These are phyloP conservation scores for Himantopus leucocephalus DNA, from an alignment of 2,113 vertebrate species.

Conservation along the genomic window DNA sequence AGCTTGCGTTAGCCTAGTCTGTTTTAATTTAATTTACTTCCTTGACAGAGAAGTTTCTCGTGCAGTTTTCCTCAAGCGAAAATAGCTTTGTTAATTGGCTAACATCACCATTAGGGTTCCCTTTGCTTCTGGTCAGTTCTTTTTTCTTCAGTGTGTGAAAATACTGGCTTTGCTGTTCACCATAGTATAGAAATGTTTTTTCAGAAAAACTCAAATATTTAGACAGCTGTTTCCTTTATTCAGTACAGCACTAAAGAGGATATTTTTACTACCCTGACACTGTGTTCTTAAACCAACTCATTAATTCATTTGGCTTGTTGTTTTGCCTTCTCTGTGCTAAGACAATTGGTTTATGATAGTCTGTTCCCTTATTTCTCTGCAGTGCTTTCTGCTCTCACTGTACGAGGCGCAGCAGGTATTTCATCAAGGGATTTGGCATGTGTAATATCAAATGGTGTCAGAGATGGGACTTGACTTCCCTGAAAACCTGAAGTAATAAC, in stretches of 20 bases:
- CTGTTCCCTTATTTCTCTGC: not conserved
- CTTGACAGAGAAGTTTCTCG: not conserved
- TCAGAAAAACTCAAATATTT: conserved; percentile 68
- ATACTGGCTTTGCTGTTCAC: conserved; percentile 1
- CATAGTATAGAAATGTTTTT: conserved; percentile 45
- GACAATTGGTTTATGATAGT: not conserved
- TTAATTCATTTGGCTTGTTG: conserved; percentile 23
- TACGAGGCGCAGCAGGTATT: not conserved
- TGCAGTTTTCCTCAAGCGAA: not conserved
- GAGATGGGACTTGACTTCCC: not conserved
- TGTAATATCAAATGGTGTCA: not conserved
- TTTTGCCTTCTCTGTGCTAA: not conserved
- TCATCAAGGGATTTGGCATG: not conserved
- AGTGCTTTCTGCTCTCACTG: not conserved
- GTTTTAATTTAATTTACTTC: conserved; percentile 8
- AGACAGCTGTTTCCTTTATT: conserved; percentile 74
- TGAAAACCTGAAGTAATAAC: not conserved
- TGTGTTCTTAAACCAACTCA: not conserved
- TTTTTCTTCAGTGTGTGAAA: not conserved
- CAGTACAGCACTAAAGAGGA: conserved; percentile 42
- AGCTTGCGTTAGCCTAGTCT: not conserved
- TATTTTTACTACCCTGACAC: conserved; percentile 59
- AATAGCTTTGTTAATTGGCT: conserved; percentile 6
- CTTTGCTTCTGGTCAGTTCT: not conserved
- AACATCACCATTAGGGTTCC: not conserved